Base-by-base conservation (phyloP, 2,797 vertebrate genomes). In the Acanthornis magna region DNA sequence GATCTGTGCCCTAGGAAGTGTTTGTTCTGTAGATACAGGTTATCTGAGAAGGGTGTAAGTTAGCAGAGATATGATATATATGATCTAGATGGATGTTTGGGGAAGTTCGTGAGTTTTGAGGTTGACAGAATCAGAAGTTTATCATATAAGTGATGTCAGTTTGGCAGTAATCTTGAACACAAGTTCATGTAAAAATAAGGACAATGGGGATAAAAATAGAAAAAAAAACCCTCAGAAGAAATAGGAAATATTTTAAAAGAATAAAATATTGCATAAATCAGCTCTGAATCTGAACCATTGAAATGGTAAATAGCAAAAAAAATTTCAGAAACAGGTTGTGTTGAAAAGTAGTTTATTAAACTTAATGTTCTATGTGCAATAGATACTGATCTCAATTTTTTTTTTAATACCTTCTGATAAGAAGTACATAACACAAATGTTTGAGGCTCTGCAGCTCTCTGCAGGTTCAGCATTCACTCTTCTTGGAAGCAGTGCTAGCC, bases 331-430 rank as follows among this genome's bases (percentile, higher is more conserved):
- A 22, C 4, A 25, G 7, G 2, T 17, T 32, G 3, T 20, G 2
- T 78, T 65, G n/a, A 78, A 53, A 83, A 75, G 70, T 68, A 60
- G 34, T 85, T 61, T 92, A 70, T 95, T 95, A 85, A 96, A 91
- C 71, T 87, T 85, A 32, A 79, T 91, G 63, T 58, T 84, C 50
- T 84, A n/a, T 58, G 21, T 96, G 62, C 38, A 81, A 25, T 88
- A 68, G 84, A 88, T 84, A 91, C 40, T 50, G 58, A 79, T 91
- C 30, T 94, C 89, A 77, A 11, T 73, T 68, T 27, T 15, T 15
- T 43, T 63, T 53, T 30, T 86, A 5, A 45, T 22, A 22, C 18
- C 48, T 26, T 36, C 20, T 66, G 60, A 34, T 94, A 93, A 89
- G 61, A 94, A 93, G 43, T 57, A 42, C 47, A 36, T 60, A 68